phyloP scores from a whole-genome alignment of 2,797 vertebrate genomes.

The Sebastes vulpes region DNA sequence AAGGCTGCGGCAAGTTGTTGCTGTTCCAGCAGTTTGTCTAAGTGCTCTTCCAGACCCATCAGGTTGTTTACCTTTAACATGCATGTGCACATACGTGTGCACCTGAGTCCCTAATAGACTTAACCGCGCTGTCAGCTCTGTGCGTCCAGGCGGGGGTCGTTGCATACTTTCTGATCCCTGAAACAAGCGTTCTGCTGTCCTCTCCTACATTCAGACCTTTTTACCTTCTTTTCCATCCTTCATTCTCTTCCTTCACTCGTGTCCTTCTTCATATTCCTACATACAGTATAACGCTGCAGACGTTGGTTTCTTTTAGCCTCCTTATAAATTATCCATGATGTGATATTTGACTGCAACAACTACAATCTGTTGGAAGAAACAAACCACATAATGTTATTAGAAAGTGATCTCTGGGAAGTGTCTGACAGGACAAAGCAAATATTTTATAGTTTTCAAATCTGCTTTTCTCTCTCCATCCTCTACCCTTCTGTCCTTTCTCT shows the following conservation, averaged over 20 bases:
- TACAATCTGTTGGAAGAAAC: not conserved
- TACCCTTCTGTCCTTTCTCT: not conserved
- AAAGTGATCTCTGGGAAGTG: not conserved
- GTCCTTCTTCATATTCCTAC: not conserved
- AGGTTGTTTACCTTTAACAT: slow-evolving; percentile 63
- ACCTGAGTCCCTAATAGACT: slow-evolving; percentile 45
- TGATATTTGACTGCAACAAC: not conserved
- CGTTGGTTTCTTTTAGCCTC: not conserved
- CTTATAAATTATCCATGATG: not conserved
- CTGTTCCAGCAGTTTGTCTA: slow-evolving; percentile 45
- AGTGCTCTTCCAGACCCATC: slow-evolving; percentile 69
- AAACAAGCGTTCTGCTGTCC: not conserved
- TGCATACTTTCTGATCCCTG: slow-evolving; percentile 47
- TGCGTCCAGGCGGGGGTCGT: slow-evolving; percentile 19
- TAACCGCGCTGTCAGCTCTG: slow-evolving; percentile 29
- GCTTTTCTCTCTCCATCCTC: not conserved
- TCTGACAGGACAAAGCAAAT: not conserved
- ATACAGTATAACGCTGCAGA: not conserved
- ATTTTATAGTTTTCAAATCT: not conserved
- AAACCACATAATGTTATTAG: not conserved
- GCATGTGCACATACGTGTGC: slow-evolving; percentile 19
- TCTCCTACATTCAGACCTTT: not conserved
- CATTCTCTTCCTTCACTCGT: not conserved
- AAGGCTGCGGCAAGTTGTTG: slow-evolving; percentile 36
- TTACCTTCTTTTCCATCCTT: not conserved